These are phyloP conservation scores for Gadus chalcogrammus DNA, from an alignment of 2,113 vertebrate genomes.

Conservation along the genomic window DNA sequence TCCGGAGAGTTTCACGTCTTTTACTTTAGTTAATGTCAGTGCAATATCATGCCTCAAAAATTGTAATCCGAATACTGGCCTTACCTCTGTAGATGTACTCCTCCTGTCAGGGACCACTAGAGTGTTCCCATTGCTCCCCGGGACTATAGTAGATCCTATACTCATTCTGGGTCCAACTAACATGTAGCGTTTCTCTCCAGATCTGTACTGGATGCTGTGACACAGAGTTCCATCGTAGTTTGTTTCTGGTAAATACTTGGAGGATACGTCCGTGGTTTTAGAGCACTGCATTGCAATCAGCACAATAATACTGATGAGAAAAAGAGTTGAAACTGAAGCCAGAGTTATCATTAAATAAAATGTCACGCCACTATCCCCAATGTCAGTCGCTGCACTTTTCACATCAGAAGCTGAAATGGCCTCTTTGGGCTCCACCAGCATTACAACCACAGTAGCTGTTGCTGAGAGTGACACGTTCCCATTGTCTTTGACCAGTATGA, in stretches of 20 bases:
- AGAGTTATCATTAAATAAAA: conserved; percentile 52
- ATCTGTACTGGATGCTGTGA: conserved; percentile 40
- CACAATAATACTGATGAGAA: conserved; percentile 44
- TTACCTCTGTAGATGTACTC: no score
- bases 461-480: conserved; percentile 31
- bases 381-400: conserved; percentile 26
- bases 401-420: background rate
- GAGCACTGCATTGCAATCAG: conserved; percentile 48
- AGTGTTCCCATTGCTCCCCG: conserved; percentile 45
- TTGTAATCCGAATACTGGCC: no score
- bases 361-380: conserved; percentile 20
- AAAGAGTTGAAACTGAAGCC: conserved; percentile 44
- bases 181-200: conserved; percentile 56
- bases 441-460: conserved; percentile 44
- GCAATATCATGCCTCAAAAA: no score
- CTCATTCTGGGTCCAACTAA: conserved; percentile 57
- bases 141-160: conserved; percentile 42
- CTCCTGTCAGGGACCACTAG: conserved; percentile 38
- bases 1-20: no score
- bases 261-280: conserved; percentile 28
- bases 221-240: background rate
- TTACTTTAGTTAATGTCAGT: no score
- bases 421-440: background rate
- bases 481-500: conserved; percentile 55
- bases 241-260: conserved; percentile 7